phyloP scores from a whole-genome alignment of 2,797 vertebrate species.

The Alca torda region DNA sequence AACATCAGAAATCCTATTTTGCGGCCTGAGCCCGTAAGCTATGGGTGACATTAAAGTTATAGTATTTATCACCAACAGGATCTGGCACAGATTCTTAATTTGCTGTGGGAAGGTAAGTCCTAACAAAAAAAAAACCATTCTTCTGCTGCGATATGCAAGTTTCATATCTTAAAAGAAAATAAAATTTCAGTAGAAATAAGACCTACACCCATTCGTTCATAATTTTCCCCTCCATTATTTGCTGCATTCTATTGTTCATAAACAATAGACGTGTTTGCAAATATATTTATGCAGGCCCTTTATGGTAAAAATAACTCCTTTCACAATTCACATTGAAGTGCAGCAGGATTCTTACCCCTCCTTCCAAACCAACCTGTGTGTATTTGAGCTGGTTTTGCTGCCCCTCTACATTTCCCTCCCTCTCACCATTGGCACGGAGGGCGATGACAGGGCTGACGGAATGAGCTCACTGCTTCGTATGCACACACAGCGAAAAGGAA shows the following conservation, averaged over 20 bases:
- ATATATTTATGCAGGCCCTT: not conserved
- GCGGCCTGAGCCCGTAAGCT: not conserved
- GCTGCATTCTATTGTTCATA: conserved; percentile 42
- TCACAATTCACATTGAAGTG: not conserved
- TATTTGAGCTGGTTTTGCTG: not conserved
- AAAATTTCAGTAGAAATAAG: not conserved
- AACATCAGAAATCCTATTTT: not conserved
- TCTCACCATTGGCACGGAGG: not conserved
- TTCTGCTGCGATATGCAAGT: not conserved
- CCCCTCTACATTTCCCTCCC: not conserved
- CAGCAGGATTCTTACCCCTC: not conserved
- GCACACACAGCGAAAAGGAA: not conserved
- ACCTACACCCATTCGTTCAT: not conserved
- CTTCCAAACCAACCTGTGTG: not conserved
- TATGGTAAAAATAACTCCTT: conserved; percentile 43
- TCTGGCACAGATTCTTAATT: not conserved
- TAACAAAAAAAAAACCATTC: not conserved
- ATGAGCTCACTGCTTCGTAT: not conserved
- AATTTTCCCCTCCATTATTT: conserved; percentile 49
- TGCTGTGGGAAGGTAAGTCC: not conserved
- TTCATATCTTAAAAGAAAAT: conserved; percentile 9
- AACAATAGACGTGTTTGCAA: conserved; percentile 53
- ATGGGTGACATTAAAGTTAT: not conserved
- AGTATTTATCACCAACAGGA: not conserved
- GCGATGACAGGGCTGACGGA: not conserved